Base-by-base conservation (phyloP, 2,888 invertebrate species). In the Agrenia bidenticulata region DNA sequence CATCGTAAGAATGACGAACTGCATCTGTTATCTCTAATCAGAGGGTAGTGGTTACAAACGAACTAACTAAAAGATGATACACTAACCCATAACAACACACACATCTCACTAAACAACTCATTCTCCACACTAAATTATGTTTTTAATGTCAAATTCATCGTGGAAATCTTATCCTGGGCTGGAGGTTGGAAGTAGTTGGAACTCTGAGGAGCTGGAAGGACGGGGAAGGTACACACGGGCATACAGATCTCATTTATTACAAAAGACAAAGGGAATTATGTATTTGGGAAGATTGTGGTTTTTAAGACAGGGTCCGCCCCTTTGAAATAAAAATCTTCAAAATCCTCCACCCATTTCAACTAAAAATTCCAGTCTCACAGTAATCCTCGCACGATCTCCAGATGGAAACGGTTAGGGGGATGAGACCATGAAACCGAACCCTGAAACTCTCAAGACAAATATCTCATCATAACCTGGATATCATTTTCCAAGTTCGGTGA, bases 301-400 rank as follows among this genome's bases (percentile, higher is more conserved):
- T 58, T 58, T 41, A 41, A 49, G 42, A 42, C 23, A n/a, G n/a
- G 49, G 27, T 26, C 42, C 58, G 58, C 58, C 58, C 58, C 17
- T 51, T 41, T 49, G 45, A 58, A 58, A 58, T 58, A 58, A 58
- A 57, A 58, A 58, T 58, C 23, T 58, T 32, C 58, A 41, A 58
- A 58, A 58, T 21, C 24, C 58, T 66, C 69, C 69, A 63, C 69
- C 69, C 66, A 61, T 66, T 69, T 69, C 69, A 69, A 66, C 69
- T 69, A 56, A 56, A 66, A 64, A 67, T 58, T 58, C 58, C 58
- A 58, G 17, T 51, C 51, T 51, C 51, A 51, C 51, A 51, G 19
- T 51, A 51, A 51, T 51, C 51, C 51, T 51, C 23, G 23, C 24
- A 51, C 24, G 17, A 45, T 45, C 45, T 19, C 45, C 32, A 32